Conservation (phyloP, 2,888 invertebrate species). For the Eurytoma californica region DNA sequence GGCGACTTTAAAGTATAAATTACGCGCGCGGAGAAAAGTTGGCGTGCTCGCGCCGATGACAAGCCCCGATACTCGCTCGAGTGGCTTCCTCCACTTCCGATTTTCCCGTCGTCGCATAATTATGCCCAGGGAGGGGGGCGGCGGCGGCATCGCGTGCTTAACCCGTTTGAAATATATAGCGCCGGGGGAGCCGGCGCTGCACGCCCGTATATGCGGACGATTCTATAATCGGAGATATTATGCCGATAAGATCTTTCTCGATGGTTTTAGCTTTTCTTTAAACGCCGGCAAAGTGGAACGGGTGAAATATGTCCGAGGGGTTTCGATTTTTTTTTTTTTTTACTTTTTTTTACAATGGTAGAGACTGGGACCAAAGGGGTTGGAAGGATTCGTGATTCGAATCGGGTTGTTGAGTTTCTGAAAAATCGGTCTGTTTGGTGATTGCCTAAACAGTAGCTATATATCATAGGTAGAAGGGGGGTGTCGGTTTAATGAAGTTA, state of each 20-base stretch:
- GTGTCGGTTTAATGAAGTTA: not conserved
- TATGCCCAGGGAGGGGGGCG: conserved; percentile 6
- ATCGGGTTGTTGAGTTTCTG: not conserved
- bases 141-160: conserved; percentile 43
- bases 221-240: conserved; percentile 34
- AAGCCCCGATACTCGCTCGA: conserved; percentile 54
- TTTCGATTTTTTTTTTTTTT: not conserved
- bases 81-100: conserved; percentile 32
- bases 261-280: not conserved
- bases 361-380: not conserved
- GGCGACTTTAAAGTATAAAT: conserved; percentile 68
- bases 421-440: conserved; percentile 49
- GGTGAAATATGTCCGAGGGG: not conserved
- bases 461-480: not conserved
- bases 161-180: conserved; percentile 20
- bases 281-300: not conserved
- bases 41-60: conserved; percentile 53
- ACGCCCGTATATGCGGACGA: not conserved
- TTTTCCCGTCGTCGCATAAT: conserved; percentile 50
- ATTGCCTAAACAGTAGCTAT: too few species aligned
- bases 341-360: not conserved
- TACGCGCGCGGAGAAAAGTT: conserved; percentile 56
- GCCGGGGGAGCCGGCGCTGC: not conserved
- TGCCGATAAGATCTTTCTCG: conserved; percentile 26
- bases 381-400: not conserved